Evolutionary conservation across 2,888 invertebrate genomes (phyloP), one percentile per base, ranked within the genome.

Genomic region (Acanthosepion esculentum): DNA sequence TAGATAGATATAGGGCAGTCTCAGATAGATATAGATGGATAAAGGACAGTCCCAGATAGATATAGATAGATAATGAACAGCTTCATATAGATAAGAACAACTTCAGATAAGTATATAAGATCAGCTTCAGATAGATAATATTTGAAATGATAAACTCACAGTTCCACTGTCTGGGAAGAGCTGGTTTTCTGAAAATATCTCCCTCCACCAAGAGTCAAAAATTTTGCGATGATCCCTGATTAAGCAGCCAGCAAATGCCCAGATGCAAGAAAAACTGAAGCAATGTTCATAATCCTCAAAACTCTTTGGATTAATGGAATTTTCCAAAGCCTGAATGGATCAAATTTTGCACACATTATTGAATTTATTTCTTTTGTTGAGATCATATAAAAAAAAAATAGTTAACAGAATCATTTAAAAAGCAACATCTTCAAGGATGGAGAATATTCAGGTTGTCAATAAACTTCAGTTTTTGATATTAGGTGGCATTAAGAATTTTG

Each of bases 211-310:
- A 92, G 95, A 94, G 95, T 96, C 97, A 96, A 97, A 97, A 1
- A 96, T 95, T 94, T 97, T 97, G 23, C 97, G 95, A 95, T 96
- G 94, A 48, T 97, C 96, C 1, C 95, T 95, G 8, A 96, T 96
- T 94, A 97, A 95, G 26, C 97, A 97, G 41, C 97, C 97, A 78
- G 96, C 97, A 95, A 97, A 97, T 12, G 97, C 96, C 97, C 97
- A 97, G 91, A 97, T 96, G 94, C 96, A 96, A 6, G 97, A 96
- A 95, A 96, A 97, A 96, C 96, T 97, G 96, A 97, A 97, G 95
- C 97, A 97, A 23, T 97, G 96, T 95, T 97, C 97, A 95, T 96
- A 96, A 95, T 97, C 97, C 48, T 96, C 96, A 95, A 97, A 97
- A 95, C 96, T 96, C 94, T 97, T 96, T 55, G 96, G 96, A 94